Evolutionary conservation across 2,113 vertebrate species (phyloP).

Genomic region (Calidris pugnax): DNA sequence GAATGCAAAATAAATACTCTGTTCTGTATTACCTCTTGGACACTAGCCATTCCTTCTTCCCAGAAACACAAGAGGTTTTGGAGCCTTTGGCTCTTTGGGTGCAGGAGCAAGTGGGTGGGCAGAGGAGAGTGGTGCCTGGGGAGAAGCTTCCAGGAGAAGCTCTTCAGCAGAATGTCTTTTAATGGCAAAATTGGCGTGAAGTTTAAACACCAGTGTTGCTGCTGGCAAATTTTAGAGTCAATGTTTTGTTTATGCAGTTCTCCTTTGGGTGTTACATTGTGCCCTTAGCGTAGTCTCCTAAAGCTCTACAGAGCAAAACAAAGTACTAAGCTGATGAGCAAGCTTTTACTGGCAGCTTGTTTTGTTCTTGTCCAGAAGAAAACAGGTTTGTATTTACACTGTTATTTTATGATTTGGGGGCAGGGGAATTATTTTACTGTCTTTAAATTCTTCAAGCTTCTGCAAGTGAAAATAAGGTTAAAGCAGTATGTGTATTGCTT

Average conservation of each 20-base stretch:
- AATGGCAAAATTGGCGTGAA: background rate
- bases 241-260: background rate
- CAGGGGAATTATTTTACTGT: background rate
- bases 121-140: background rate
- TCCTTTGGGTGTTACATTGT: background rate
- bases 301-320: background rate
- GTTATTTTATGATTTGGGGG: background rate
- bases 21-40: background rate
- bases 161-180: background rate
- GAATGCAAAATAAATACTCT: background rate
- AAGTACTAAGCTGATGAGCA: background rate
- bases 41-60: background rate
- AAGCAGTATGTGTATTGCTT: background rate
- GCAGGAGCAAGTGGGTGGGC: background rate
- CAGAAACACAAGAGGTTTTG: background rate
- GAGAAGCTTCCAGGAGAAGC: background rate
- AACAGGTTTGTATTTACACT: background rate
- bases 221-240: background rate
- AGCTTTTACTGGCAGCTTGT: background rate
- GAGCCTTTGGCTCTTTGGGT: background rate
- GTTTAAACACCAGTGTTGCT: background rate
- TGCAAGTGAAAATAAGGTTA: background rate
- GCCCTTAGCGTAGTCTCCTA: background rate
- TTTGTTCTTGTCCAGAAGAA: background rate
- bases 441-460: background rate